Conservation (phyloP, 2,888 invertebrate genomes). For the Platynereis dumerilii region DNA sequence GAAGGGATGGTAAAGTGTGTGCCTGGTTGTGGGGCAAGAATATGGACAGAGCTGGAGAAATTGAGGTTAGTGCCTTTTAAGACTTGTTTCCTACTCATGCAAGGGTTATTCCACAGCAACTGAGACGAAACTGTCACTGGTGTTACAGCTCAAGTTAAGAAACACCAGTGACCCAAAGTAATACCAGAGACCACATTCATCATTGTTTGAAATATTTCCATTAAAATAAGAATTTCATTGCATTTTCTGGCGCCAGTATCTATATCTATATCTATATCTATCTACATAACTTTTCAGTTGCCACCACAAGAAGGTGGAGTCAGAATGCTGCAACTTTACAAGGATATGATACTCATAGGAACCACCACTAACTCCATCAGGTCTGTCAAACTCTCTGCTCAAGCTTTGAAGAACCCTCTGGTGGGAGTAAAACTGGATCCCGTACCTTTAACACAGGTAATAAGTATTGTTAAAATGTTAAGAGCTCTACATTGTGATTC, state of each 20-base stretch:
- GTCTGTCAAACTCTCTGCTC: slow-evolving; percentile 37
- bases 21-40: slow-evolving; percentile 53
- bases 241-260: no score
- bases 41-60: slow-evolving; percentile 47
- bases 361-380: slow-evolving; percentile 60
- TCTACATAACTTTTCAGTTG: slow-evolving; percentile 40
- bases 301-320: slow-evolving; percentile 53
- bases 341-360: slow-evolving; percentile 47
- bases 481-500: no score
- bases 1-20: slow-evolving; percentile 50
- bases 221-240: no score
- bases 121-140: no score
- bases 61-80: slow-evolving; percentile 43
- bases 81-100: no score
- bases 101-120: no score
- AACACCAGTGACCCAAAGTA: no score
- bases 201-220: background rate
- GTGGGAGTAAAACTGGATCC: slow-evolving; percentile 41
- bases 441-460: slow-evolving; percentile 49
- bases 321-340: slow-evolving; percentile 43
- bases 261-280: no score
- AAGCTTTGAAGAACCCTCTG: slow-evolving; percentile 40
- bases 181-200: no score
- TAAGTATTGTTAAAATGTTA: no score
- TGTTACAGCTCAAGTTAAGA: no score